A percentile compares a stretch with the other conserved stretches of the same genome.
phyloP scores from a whole-genome alignment of 2,888 invertebrate species.

The Xanthorhoe spadicearia region DNA sequence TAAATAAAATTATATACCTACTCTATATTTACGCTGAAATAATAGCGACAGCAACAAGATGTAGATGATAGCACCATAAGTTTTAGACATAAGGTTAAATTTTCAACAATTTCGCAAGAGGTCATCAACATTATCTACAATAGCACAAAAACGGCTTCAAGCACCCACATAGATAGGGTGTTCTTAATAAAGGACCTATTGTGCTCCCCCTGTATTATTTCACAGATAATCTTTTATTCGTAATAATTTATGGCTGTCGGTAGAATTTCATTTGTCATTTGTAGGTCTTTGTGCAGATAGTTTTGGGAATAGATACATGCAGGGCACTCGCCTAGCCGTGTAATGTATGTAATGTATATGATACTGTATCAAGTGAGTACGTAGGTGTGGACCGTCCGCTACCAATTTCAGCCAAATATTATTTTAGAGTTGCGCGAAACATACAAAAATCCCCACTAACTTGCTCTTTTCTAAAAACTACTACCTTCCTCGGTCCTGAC shows the following conservation, averaged over 20 bases:
- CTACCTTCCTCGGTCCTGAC: too few species aligned
- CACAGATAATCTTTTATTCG: constrained; percentile 81
- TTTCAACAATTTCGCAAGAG: neutral
- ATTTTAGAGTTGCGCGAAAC: too few species aligned
- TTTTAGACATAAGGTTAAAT: neutral
- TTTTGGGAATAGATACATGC: constrained; percentile 20
- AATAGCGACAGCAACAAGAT: neutral
- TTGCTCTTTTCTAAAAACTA: too few species aligned
- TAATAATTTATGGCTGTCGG: constrained; percentile 74
- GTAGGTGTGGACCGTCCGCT: too few species aligned
- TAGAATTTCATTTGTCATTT: constrained; percentile 80
- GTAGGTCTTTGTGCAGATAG: constrained; percentile 50
- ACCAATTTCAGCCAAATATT: too few species aligned
- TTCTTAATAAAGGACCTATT: constrained; percentile 76
- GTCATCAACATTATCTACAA: constrained; percentile 20
- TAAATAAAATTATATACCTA: neutral
- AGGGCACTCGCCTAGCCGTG: too few species aligned
- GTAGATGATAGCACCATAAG: neutral
- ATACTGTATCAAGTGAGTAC: too few species aligned
- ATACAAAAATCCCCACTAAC: too few species aligned
- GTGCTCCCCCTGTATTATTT: constrained; percentile 79
- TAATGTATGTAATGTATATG: too few species aligned
- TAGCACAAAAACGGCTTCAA: constrained; percentile 34
- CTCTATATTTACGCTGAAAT: neutral
- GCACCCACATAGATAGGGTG: constrained; percentile 57